Evolutionary conservation across 2,888 invertebrate species (phyloP).

Genomic region (Sesia bembeciformis): DNA sequence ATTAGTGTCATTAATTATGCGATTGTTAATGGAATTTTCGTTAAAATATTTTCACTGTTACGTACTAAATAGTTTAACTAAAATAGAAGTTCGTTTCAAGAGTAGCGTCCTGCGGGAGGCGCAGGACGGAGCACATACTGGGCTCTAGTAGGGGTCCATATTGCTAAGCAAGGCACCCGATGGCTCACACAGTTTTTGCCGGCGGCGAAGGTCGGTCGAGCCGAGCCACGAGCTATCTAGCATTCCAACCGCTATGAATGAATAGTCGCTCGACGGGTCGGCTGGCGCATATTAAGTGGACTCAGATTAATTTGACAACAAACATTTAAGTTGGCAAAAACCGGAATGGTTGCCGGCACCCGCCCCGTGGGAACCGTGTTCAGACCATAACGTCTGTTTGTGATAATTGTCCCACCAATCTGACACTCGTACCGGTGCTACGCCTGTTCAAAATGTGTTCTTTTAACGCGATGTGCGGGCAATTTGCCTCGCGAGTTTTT

Average conservation of each 20-base stretch:
- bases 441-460: slow-evolving; percentile 4
- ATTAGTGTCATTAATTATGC: too few species aligned
- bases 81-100: background rate
- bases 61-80: too few species aligned
- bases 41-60: too few species aligned
- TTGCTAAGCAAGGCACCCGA: background rate
- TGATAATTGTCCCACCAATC: slow-evolving; percentile 40
- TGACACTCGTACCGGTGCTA: slow-evolving; percentile 10
- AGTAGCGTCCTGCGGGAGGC: background rate
- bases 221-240: slow-evolving; percentile 64
- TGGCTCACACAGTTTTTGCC: slow-evolving; percentile 24
- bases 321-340: slow-evolving; percentile 67
- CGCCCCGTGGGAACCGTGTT: slow-evolving; percentile 58
- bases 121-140: background rate
- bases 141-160: background rate
- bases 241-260: slow-evolving; percentile 71
- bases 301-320: slow-evolving; percentile 73
- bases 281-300: slow-evolving; percentile 58
- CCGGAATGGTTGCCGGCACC: slow-evolving; percentile 57
- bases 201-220: slow-evolving; percentile 56
- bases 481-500: slow-evolving; percentile 34
- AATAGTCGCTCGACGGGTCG: slow-evolving; percentile 66
- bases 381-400: slow-evolving; percentile 46
- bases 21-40: too few species aligned
- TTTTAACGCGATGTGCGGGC: slow-evolving; percentile 33